Evolutionary conservation across 2,113 vertebrate species (phyloP).

Genomic region (Ictidomys tridecemlineatus): DNA sequence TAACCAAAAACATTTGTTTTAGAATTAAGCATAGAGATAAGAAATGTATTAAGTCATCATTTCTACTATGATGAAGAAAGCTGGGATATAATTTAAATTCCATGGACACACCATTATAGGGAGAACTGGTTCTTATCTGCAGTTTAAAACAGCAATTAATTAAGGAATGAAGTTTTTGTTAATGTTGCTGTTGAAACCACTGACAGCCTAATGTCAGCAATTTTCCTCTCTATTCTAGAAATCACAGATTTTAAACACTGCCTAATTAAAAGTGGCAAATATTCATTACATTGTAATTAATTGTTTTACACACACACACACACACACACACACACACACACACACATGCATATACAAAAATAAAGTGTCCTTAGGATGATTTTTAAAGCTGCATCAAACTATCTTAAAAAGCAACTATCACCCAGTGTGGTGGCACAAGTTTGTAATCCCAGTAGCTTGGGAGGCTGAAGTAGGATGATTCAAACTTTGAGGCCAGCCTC

Average conservation of each 20-base stretch:
- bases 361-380: background rate
- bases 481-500: background rate
- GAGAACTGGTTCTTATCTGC: background rate
- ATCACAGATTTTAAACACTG: background rate
- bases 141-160: background rate
- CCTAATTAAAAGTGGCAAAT: background rate
- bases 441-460: background rate
- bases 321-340: too few species aligned
- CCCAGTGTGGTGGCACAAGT: background rate
- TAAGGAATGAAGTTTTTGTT: constrained; percentile 18
- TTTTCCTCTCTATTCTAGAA: background rate
- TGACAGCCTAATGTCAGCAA: background rate
- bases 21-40: background rate
- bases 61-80: background rate
- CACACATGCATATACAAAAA: too few species aligned
- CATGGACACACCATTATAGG: background rate
- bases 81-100: constrained; percentile 22
- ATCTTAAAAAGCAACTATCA: background rate
- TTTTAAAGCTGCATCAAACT: background rate
- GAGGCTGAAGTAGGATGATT: background rate
- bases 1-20: background rate
- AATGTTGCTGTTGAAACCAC: background rate
- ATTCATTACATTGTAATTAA: background rate
- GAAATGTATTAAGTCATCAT: background rate
- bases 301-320: too few species aligned